Base-by-base conservation (phyloP, 2,113 vertebrate species). In the Tachycineta bicolor region DNA sequence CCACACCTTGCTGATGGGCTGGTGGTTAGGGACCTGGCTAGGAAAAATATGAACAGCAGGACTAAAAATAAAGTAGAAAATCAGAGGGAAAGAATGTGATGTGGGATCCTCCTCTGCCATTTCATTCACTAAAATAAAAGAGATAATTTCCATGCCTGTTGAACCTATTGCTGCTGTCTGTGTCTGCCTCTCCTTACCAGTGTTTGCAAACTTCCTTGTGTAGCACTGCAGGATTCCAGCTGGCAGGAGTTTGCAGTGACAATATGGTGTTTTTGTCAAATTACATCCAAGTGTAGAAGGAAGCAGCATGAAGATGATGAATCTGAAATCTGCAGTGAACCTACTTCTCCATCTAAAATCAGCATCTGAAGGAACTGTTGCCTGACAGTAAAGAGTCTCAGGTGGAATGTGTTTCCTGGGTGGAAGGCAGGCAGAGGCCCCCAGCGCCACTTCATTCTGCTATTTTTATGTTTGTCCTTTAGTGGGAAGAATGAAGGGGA, bases 201-300 rank as follows among this genome's bases (percentile, higher is more conserved):
- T 84, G 77, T 94, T 87, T 89, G 83, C 69, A 82, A 91, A 87
- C 77, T 56, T 89, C 39, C 52, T 56, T 20, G 3, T 20, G 39
- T 71, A 82, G 65, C n/a, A 43, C 56, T 82, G 53, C 8, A 7
- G n/a, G 65, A 65, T 91, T 93, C 87, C 84, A 83, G 62, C 41
- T 95, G 90, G 81, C 87, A 82, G 55, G 53, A 93, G n/a, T 84
- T 76, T 90, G 44, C 44, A 79, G 70, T 83, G 70, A 62, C 62
- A 87, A 65, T 78, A 34, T 75, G 70, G 49, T 89, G 56, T 68
- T 75, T 76, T 87, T 85, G 74, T 94, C 80, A 89, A 41, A 79
- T 87, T 75, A 44, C 26, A 49, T 71, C 74, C 44, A 79, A 91
- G 37, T 76, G 50, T 46, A 60, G 80, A 82, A 64, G 24, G 76